phyloP scores from a whole-genome alignment of 2,888 invertebrate species.

The Pterostichus niger region DNA sequence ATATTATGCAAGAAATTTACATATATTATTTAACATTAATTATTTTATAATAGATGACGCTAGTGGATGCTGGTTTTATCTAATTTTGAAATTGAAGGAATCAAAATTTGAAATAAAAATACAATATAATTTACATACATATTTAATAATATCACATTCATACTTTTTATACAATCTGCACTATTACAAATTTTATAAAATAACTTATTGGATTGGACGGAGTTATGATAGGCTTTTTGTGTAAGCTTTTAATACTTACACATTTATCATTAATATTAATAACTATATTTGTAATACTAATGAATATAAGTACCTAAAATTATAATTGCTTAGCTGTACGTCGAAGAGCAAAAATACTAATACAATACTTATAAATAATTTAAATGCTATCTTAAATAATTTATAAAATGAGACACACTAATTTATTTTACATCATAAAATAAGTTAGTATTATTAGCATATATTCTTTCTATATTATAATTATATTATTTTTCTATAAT shows the following conservation, averaged over 20 bases:
- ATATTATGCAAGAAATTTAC: not conserved
- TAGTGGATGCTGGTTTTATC: not conserved
- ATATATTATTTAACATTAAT: not conserved
- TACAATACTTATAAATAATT: not conserved
- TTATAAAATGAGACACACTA: not conserved
- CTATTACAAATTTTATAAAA: slow-evolving; percentile 38
- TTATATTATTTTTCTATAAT: slow-evolving; percentile 41
- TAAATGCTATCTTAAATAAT: not conserved
- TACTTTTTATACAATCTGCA: not conserved
- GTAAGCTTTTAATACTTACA: slow-evolving; percentile 35
- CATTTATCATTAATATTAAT: not conserved
- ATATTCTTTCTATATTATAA: not conserved
- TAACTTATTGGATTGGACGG: slow-evolving; percentile 28
- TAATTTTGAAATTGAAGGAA: not conserved
- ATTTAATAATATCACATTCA: slow-evolving; percentile 40
- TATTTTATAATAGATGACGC: slow-evolving; percentile 16
- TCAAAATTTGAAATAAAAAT: not conserved
- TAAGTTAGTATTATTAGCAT: slow-evolving; percentile 17
- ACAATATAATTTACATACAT: slow-evolving; percentile 21
- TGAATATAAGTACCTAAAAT: slow-evolving; percentile 18
- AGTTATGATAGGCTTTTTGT: slow-evolving; percentile 34
- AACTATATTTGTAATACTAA: not conserved
- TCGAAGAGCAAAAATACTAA: slow-evolving; percentile 32
- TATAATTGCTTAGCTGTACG: slow-evolving; percentile 44
- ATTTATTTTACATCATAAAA: slow-evolving; percentile 40